phyloP scores from a whole-genome alignment of 2,888 invertebrate species.

The Hydrotaea diabolus region DNA sequence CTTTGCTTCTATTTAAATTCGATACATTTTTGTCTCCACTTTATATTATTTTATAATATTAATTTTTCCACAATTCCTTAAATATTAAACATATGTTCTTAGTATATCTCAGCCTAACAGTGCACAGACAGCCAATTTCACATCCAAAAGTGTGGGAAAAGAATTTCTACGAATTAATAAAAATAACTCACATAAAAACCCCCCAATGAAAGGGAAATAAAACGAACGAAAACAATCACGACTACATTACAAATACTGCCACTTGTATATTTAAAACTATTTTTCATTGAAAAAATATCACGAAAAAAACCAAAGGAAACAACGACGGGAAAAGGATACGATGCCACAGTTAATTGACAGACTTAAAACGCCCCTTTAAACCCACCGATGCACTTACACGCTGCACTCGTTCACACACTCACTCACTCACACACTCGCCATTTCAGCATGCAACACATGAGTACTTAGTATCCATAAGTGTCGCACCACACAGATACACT shows the following conservation, averaged over 20 bases:
- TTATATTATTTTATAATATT: not conserved
- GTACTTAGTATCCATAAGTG: conserved; percentile 57
- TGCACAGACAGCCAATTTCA: not conserved
- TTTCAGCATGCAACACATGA: conserved; percentile 19
- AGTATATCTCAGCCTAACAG: conserved; percentile 40
- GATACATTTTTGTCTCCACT: conserved; percentile 9
- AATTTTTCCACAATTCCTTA: too few species aligned
- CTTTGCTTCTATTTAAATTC: conserved; percentile 28
- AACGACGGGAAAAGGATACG: conserved; percentile 45
- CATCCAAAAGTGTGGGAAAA: conserved; percentile 68
- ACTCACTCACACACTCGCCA: conserved; percentile 33
- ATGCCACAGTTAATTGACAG: conserved; percentile 64
- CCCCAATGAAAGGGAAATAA: conserved; percentile 51
- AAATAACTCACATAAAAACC: conserved; percentile 40
- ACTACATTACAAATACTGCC: conserved; percentile 35
- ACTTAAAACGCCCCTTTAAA: conserved; percentile 66
- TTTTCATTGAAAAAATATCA: conserved; percentile 50
- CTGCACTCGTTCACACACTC: conserved; percentile 50
- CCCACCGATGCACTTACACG: conserved; percentile 58
- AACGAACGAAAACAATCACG: conserved; percentile 51
- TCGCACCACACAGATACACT: conserved; percentile 17
- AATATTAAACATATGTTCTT: conserved; percentile 62
- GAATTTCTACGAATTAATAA: conserved; percentile 67
- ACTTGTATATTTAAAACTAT: conserved; percentile 24
- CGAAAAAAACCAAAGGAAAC: conserved; percentile 10